Evolutionary conservation across 2,797 vertebrate species (phyloP).

Genomic region (Pristis pectinata): DNA sequence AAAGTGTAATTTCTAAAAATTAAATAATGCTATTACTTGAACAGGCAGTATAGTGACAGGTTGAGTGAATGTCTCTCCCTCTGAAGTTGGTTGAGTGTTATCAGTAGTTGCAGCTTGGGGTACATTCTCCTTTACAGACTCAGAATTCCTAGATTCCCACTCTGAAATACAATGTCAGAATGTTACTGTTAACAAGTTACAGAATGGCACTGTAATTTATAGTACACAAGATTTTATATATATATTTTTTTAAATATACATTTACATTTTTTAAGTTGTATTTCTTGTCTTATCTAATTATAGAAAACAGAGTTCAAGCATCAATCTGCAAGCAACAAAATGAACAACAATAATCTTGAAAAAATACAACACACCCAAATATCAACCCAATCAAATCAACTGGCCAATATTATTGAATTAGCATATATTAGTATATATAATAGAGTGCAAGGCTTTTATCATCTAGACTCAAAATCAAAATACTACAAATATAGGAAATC

Average conservation of each 20-base stretch:
- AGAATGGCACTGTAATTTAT: background rate
- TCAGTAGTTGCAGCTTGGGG: slow-evolving; percentile 65
- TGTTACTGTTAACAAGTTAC: background rate
- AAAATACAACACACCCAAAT: background rate
- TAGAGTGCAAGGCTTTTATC: too few relatives aligned
- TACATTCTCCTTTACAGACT: slow-evolving; percentile 70
- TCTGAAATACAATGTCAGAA: slow-evolving; percentile 60
- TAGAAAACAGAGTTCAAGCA: background rate
- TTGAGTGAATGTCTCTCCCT: slow-evolving; percentile 78
- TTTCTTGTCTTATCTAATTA: background rate
- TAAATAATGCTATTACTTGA: slow-evolving; percentile 63
- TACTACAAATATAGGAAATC: too few relatives aligned
- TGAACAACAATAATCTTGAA: background rate
- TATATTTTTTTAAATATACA: too few relatives aligned
- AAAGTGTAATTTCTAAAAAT: background rate
- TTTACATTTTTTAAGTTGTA: background rate
- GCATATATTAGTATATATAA: too few relatives aligned
- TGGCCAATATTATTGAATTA: too few relatives aligned
- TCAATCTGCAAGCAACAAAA: background rate
- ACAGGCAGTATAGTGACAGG: slow-evolving; percentile 84
- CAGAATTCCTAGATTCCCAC: slow-evolving; percentile 84
- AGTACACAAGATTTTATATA: background rate
- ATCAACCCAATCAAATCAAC: background rate
- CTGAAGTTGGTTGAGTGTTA: slow-evolving; percentile 63
- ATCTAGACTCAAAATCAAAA: too few relatives aligned